Evolutionary conservation across 2,888 invertebrate species (phyloP).

Genomic region (Melanostoma mellinum): DNA sequence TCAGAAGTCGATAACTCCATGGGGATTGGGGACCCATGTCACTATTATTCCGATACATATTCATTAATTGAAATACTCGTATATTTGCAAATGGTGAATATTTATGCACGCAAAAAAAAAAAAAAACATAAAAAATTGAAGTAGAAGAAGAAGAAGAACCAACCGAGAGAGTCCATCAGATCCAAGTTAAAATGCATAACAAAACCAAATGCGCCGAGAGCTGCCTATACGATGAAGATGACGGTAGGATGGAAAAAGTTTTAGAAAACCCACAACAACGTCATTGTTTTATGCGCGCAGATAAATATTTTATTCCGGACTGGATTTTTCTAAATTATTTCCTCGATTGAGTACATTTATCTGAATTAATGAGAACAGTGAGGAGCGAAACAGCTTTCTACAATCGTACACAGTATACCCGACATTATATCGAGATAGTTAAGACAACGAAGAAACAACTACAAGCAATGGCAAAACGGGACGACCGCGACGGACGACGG

Average conservation of each 20-base stretch:
- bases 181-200: constrained; percentile 32
- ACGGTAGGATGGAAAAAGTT: constrained; percentile 31
- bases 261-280: constrained; percentile 46
- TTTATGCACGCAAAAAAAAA: constrained; percentile 67
- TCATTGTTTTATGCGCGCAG: constrained; percentile 66
- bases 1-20: constrained; percentile 59
- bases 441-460: neutral
- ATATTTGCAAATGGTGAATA: constrained; percentile 71
- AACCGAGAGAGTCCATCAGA: constrained; percentile 13
- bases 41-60: constrained; percentile 72
- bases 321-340: constrained; percentile 73
- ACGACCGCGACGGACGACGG: constrained; percentile 11
- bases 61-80: constrained; percentile 70
- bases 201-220: constrained; percentile 1
- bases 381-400: constrained; percentile 45
- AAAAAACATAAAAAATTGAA: constrained; percentile 19
- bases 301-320: constrained; percentile 69
- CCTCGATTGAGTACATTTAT: constrained; percentile 68
- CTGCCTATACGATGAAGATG: constrained; percentile 3
- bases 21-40: constrained; percentile 68
- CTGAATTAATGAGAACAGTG: constrained; percentile 70
- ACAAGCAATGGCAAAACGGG: constrained; percentile 3
- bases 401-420: constrained; percentile 5
- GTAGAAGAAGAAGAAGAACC: constrained; percentile 16
- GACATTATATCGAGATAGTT: constrained; percentile 1